Evolutionary conservation across 2,888 invertebrate genomes (phyloP), one percentile per base, ranked within the genome.

Genomic region (Scelioninae gen. 2): DNA sequence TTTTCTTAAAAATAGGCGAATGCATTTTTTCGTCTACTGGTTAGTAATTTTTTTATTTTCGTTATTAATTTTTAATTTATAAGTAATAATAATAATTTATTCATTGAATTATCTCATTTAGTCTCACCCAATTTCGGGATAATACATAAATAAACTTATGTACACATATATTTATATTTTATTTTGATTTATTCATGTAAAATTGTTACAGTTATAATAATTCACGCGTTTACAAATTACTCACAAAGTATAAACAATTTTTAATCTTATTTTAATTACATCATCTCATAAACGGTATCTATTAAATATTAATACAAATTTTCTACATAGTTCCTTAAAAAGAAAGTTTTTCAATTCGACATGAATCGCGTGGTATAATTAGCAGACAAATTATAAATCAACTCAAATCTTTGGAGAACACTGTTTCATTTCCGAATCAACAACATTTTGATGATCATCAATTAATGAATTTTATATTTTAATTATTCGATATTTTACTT

Each of bases 171-270:
- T n/a, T n/a, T 15, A 48, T 48, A 39, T 31, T 41, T 61, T n/a
- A 33, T 37, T 60, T n/a, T 50, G 3, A 18, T 65, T 57, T 65
- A 48, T 57, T 65, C 10, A 41, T 55, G 57, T 57, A 65, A 57
- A 65, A 48, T 65, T 15, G 11, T 55, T 65, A 65, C 64, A 61
- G 9, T n/a, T 31, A 18, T 41, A 52, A 52, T n/a, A 48, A 65
- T 65, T 48, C 65, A 48, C 65, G 65, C 65, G 9, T 55, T 48
- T 57, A 57, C 48, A 65, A 41, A 39, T 39, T 25, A 55, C 7
- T 43, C n/a, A 41, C 18, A 16, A 48, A 35, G 11, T 39, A 53
- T 53, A 53, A 55, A 55, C 55, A 55, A 33, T 10, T 53, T 15
- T 1, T 25, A 7, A 6, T 53, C 39, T 25, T 25, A 53, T 5